A percentile compares a stretch with the other conserved stretches of the same genome.
Conservation (phyloP, 2,113 vertebrate species). For the Gadus chalcogrammus region DNA sequence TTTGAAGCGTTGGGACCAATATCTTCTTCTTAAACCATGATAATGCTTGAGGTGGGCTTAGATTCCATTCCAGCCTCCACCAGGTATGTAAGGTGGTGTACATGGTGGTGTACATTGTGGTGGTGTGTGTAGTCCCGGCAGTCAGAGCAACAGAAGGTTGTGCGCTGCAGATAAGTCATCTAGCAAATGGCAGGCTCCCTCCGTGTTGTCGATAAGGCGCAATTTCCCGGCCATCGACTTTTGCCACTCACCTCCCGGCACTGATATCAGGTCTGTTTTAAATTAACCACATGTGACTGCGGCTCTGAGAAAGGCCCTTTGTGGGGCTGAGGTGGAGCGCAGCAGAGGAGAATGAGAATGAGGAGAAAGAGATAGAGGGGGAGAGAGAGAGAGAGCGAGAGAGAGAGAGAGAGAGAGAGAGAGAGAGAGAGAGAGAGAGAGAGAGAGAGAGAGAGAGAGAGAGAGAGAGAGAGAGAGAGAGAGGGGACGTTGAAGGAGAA, state of each 20-base stretch:
- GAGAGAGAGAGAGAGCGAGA: not conserved
- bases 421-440: constrained; percentile 14
- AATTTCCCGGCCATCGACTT: constrained; percentile 43
- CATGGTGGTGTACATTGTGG: too few species aligned
- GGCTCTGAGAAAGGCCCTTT: constrained; percentile 12
- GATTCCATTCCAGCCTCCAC: too few species aligned
- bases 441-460: not conserved
- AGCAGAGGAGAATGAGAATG: not conserved
- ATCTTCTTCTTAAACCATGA: too few species aligned
- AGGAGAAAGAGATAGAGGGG: constrained; percentile 5
- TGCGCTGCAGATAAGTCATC: constrained; percentile 34
- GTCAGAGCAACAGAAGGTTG: too few species aligned
- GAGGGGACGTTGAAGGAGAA: too few species aligned
- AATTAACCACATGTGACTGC: constrained; percentile 44
- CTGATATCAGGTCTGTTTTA: constrained; percentile 59
- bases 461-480: not conserved
- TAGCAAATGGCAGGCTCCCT: constrained; percentile 53
- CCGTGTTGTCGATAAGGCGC: constrained; percentile 36
- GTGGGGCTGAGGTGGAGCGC: not conserved
- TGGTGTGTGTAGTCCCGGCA: too few species aligned
- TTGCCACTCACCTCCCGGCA: constrained; percentile 44
- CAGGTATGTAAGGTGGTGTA: too few species aligned
- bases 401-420: constrained; percentile 15
- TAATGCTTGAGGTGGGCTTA: too few species aligned
- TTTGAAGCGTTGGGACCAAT: too few species aligned